Base-by-base conservation (phyloP, 2,113 vertebrate genomes). In the Alces alces region DNA sequence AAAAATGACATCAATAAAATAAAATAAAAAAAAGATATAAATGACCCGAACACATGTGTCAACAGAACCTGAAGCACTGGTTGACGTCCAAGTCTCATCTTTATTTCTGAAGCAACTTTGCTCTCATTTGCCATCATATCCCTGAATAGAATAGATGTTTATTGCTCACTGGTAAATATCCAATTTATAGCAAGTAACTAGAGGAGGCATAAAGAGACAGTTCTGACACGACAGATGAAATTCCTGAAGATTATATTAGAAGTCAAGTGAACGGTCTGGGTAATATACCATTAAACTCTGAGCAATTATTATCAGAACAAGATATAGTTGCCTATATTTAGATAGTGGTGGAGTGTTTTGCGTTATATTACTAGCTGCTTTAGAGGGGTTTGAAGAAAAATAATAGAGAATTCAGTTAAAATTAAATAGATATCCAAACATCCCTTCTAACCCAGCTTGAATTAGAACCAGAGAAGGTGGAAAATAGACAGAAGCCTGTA, bases 321-420 rank as follows among this genome's bases (percentile, higher is more conserved):
- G 73, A 88, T 83, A 5, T 60, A 52, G 76, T 55, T 57, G 64
- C 43, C 61, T 70, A 64, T 86, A 3, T 7, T 58, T 13, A 82
- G 82, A 91, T 28, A 33, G 52, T 83, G 60, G 47, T 5, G 0
- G 82, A 30, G 33, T 45, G 19, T 80, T 89, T 94, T 21, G 10
- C 80, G 52, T 76, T 80, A 76, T 39, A 84, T 27, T 73, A 80
- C 76, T 27, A 78, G 23, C 36, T 86, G 36, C 45, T 96, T 55
- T 83, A 45, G 55, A 96, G 95, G 45, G 57, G 19, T 70, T 21
- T 60, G 50, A 82, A 95, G 85, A 55, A 86, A 96, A 96, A 60
- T 30, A 82, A 47, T 60, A 90, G 58, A 50, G 7, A 39, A 88
- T 95, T 89, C 58, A 60, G n/a, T 66, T 84, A 78, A 88, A 82